A percentile compares a stretch with the other conserved stretches of the same genome.
These are phyloP conservation scores for Hipparchia semele DNA, from an alignment of 2,888 invertebrate species.

Conservation along the genomic window DNA sequence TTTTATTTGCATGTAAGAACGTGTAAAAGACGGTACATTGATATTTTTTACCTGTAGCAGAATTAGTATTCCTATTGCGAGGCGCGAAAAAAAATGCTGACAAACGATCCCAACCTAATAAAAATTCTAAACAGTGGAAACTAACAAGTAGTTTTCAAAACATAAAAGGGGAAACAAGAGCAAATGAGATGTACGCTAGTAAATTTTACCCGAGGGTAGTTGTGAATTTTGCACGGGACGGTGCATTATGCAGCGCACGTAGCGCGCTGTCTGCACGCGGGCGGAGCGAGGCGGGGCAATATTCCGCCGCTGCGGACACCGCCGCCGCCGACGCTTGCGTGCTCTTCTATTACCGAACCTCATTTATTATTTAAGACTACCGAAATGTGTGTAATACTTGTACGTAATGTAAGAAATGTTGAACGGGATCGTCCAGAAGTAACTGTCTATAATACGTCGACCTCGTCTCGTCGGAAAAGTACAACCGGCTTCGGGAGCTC, in stretches of 20 bases:
- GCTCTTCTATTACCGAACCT: slow-evolving; percentile 68
- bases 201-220: slow-evolving; percentile 76
- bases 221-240: slow-evolving; percentile 78
- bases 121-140: slow-evolving; percentile 20
- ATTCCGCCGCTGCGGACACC: slow-evolving; percentile 53
- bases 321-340: slow-evolving; percentile 48
- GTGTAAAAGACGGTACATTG: no score
- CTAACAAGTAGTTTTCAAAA: slow-evolving; percentile 59
- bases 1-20: no score
- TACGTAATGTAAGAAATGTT: no score
- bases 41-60: neutral
- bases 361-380: slow-evolving; percentile 75
- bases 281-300: slow-evolving; percentile 49
- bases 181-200: slow-evolving; percentile 77
- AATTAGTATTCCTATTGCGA: neutral
- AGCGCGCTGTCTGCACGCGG: slow-evolving; percentile 56
- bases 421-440: no score
- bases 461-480: no score
- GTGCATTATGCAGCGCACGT: slow-evolving; percentile 81
- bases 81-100: neutral
- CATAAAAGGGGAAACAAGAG: slow-evolving; percentile 63
- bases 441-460: no score
- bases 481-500: no score
- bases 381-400: slow-evolving; percentile 46
- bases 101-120: slow-evolving; percentile 11